Conservation (phyloP, 2,113 vertebrate genomes). For the Hiodon tergisus region DNA sequence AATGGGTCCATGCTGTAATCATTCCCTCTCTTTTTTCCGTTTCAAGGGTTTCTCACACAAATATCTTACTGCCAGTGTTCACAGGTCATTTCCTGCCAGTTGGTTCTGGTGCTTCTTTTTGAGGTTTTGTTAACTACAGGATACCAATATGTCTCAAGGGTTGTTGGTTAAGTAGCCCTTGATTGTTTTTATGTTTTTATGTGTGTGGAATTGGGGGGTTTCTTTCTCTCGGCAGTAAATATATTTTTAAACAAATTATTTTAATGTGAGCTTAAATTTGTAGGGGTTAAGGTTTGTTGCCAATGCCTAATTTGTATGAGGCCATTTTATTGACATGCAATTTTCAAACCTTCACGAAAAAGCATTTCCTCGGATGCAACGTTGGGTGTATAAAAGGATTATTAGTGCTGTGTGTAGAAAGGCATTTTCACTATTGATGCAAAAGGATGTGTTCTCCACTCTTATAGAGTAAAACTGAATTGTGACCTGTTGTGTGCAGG, state of each 20-base stretch:
- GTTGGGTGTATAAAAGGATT: no score
- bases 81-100: conserved; percentile 1
- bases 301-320: no score
- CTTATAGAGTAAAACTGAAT: neutral
- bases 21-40: neutral
- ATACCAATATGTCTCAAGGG: neutral
- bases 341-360: no score
- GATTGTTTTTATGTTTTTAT: neutral
- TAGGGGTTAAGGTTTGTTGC: neutral
- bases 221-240: conserved; percentile 9
- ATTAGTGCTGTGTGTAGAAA: neutral
- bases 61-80: conserved; percentile 29
- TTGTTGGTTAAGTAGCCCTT: neutral
- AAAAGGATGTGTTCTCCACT: neutral
- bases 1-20: neutral
- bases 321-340: no score
- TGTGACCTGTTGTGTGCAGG: neutral
- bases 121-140: neutral
- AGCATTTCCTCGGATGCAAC: no score
- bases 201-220: neutral
- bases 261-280: neutral
- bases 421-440: neutral
- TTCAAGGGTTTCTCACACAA: neutral
- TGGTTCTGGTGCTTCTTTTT: neutral
- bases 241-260: neutral